A percentile compares a stretch with the other conserved stretches of the same genome.
These are phyloP conservation scores for Lordiphosa clarofinis DNA, from an alignment of 1,140 invertebrate species.

Conservation along the genomic window DNA sequence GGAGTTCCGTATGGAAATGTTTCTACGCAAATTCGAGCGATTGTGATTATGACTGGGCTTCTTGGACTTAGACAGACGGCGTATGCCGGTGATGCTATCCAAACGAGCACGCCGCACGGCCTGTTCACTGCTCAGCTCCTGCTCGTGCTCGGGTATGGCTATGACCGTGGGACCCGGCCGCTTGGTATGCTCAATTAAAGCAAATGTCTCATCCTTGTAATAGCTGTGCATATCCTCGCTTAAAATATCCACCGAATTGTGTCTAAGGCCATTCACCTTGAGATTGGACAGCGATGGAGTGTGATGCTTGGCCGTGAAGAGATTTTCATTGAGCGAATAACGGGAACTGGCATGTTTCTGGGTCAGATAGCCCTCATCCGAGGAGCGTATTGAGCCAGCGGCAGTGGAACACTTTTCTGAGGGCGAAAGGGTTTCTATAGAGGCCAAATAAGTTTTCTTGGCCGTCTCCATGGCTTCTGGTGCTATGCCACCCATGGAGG, in stretches of 20 bases:
- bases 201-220: constrained; percentile 60
- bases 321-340: constrained; percentile 70
- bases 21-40: constrained; percentile 69
- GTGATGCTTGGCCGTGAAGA: constrained; percentile 55
- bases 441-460: constrained; percentile 64
- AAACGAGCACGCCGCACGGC: constrained; percentile 49
- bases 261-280: constrained; percentile 54
- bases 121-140: constrained; percentile 32
- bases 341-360: constrained; percentile 65
- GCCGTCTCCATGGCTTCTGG: constrained; percentile 33
- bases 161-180: constrained; percentile 47
- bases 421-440: constrained; percentile 72
- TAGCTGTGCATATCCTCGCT: constrained; percentile 67
- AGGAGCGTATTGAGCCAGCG: constrained; percentile 43
- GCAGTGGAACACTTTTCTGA: constrained; percentile 66
- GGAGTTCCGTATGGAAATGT: constrained; percentile 79
- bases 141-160: constrained; percentile 49
- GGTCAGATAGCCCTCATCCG: constrained; percentile 59
- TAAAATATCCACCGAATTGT: constrained; percentile 73
- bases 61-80: constrained; percentile 67
- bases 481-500: constrained; percentile 59
- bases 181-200: constrained; percentile 47
- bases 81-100: constrained; percentile 69
- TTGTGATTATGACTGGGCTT: constrained; percentile 55
- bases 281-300: constrained; percentile 49